Evolutionary conservation across 2,888 invertebrate species (phyloP).

Genomic region (Drosophila conformis): DNA sequence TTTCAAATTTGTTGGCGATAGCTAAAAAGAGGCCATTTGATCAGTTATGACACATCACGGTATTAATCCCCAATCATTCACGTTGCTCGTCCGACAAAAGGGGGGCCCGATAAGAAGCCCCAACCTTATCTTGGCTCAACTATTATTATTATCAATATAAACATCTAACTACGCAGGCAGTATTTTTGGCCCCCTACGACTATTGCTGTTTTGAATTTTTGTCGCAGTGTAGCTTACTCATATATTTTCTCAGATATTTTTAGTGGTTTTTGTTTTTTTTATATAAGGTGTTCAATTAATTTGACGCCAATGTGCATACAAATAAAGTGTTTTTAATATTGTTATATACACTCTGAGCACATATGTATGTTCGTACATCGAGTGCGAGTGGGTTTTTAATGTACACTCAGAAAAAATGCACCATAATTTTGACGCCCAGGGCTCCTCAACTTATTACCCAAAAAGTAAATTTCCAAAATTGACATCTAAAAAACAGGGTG

Average conservation of each 20-base stretch:
- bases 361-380: not conserved
- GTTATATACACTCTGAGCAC: not conserved
- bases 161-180: not conserved
- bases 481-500: not conserved
- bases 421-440: not conserved
- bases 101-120: not conserved
- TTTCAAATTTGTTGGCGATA: not conserved
- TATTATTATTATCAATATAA: not conserved
- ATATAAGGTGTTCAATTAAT: not conserved
- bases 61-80: not conserved
- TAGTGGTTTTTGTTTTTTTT: not conserved
- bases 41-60: not conserved
- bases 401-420: not conserved
- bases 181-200: not conserved
- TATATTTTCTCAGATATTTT: constrained; percentile 2
- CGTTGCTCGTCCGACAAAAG: not conserved
- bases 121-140: not conserved
- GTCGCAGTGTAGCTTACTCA: constrained; percentile 23
- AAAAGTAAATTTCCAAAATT: not conserved
- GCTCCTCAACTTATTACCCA: not conserved
- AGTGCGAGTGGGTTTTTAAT: not conserved
- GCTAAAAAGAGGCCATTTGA: not conserved
- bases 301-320: not conserved
- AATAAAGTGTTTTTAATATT: not conserved
- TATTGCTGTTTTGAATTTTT: constrained; percentile 32